These are phyloP conservation scores for Dolichoris vasculosae DNA, from an alignment of 1,140 invertebrate species.

Conservation along the genomic window DNA sequence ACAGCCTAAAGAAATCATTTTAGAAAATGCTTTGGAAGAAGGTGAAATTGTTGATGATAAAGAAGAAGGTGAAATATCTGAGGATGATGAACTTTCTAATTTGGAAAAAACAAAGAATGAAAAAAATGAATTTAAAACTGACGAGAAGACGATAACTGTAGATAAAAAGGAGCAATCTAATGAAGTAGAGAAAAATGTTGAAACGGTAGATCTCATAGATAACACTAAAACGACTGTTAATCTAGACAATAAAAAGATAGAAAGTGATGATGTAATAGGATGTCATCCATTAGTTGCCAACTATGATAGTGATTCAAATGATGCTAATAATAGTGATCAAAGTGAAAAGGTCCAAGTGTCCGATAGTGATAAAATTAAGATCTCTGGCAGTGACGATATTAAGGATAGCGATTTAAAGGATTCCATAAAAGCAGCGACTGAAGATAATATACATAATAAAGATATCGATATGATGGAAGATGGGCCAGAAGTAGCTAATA, in stretches of 20 bases:
- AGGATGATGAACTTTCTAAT: neutral
- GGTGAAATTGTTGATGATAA: slow-evolving; percentile 6
- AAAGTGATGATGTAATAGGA: slow-evolving; percentile 29
- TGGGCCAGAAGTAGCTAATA: neutral
- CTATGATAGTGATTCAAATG: slow-evolving; percentile 60
- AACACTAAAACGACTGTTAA: neutral
- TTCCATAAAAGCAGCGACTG: neutral
- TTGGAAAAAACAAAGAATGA: neutral
- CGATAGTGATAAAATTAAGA: neutral
- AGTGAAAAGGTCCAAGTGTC: neutral
- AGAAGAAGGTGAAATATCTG: slow-evolving; percentile 38
- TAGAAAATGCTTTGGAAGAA: slow-evolving; percentile 16
- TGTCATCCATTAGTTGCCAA: slow-evolving; percentile 63
- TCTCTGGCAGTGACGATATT: neutral
- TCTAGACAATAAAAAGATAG: slow-evolving; percentile 14
- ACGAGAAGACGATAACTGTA: neutral
- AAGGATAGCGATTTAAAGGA: neutral
- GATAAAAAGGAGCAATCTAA: neutral
- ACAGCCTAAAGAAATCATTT: neutral
- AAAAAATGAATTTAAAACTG: neutral
- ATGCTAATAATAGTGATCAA: slow-evolving; percentile 25
- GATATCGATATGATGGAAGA: neutral
- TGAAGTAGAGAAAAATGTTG: neutral
- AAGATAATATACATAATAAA: neutral
- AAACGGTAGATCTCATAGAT: neutral